Evolutionary conservation across 1,140 invertebrate genomes (phyloP), one percentile per base, ranked within the genome.

Genomic region (Elymnias hypermnestra): DNA sequence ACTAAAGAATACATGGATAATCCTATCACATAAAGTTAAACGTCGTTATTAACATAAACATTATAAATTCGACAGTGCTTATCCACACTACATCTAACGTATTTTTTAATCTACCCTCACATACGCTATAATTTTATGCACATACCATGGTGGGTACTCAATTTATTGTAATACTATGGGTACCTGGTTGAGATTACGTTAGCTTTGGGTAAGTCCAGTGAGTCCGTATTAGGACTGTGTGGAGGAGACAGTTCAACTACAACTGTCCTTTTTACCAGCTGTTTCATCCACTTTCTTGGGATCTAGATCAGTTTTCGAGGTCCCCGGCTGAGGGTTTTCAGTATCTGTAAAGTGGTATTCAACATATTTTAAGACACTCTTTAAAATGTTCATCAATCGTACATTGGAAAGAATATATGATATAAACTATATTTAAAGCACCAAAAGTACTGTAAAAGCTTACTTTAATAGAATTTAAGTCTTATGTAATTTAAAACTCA

Each of bases 171-270:
- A 71, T 72, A 70, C 71, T 33, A 33, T 26, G 55, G 44, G 63
- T 75, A 72, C 66, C 69, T 73, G 65, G 53, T 68, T 77, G 79
- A 83, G 79, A 81, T 81, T 81, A 78, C 72, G 62, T 71, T 64
- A 67, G 60, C 74, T 81, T 83, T 78, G 76, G 76, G 66, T 65
- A 72, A 72, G 74, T 79, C 72, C 65, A 60, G 49, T 53, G 44
- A 43, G 59, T 71, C 63, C 54, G 33, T 19, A 2, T 36, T 8
- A 19, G 56, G 66, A 75, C 63, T 36, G 54, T 57, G 51, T 50
- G 58, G 52, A 53, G 25, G 44, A 64, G 53, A 51, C 57, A 73
- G 73, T 65, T 83, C 79, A 83, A 72, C 79, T 83, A 61, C 72
- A 70, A 36, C 62, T 63, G 33, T 79, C 73, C 56, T 72, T 74